Conservation (phyloP, 2,888 invertebrate species). For the Cyclophora punctaria region DNA sequence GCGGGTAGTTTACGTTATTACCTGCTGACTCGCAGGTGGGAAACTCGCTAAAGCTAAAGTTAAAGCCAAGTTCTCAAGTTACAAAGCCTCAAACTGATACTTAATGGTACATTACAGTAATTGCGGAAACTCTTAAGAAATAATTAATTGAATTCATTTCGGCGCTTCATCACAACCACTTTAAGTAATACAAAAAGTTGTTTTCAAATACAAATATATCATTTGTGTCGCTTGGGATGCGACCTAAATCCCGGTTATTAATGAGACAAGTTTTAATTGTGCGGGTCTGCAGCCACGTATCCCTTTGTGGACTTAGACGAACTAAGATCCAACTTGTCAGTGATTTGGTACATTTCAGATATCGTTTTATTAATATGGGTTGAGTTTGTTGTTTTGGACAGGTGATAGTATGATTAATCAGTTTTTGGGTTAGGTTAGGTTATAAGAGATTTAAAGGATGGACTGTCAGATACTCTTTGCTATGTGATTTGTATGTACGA, state of each 20-base stretch:
- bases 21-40: no score
- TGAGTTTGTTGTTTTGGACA: no score
- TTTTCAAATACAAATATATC: constrained; percentile 27
- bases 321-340: background rate
- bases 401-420: no score
- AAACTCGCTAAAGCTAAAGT: no score
- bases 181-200: constrained; percentile 26
- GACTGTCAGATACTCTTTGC: no score
- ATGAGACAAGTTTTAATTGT: constrained; percentile 62
- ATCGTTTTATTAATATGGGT: no score
- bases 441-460: no score
- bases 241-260: constrained; percentile 55
- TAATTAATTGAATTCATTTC: background rate
- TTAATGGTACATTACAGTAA: background rate
- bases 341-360: background rate
- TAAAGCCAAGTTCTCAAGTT: no score
- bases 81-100: background rate
- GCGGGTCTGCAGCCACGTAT: constrained; percentile 24
- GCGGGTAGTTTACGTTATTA: no score
- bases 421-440: no score
- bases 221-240: constrained; percentile 24
- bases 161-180: constrained; percentile 7
- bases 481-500: no score
- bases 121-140: no score
- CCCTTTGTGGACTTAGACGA: constrained; percentile 19